Percentiles rank a stretch among this genome's conserved stretches.
These are phyloP conservation scores for Drosophila guanche DNA, from an alignment of 1,140 invertebrate species.

Conservation along the genomic window DNA sequence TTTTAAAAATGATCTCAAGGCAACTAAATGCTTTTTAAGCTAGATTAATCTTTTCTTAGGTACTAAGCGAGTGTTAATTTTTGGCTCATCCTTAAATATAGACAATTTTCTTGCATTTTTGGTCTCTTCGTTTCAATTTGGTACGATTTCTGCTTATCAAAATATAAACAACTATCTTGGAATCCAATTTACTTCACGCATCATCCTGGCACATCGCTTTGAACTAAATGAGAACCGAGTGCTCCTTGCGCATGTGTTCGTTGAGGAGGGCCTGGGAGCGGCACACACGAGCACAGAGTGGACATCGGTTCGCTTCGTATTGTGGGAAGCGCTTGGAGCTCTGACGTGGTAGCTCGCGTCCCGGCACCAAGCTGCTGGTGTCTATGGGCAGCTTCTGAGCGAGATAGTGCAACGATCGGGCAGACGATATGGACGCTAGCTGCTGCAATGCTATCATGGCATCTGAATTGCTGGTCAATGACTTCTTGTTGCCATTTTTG, in stretches of 20 bases:
- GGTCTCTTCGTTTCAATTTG: constrained; percentile 66
- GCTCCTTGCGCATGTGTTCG: constrained; percentile 82
- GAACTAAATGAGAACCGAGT: constrained; percentile 76
- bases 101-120: constrained; percentile 50
- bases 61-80: constrained; percentile 16
- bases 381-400: constrained; percentile 67
- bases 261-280: constrained; percentile 80
- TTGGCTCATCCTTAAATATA: constrained; percentile 10
- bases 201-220: constrained; percentile 34
- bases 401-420: constrained; percentile 69
- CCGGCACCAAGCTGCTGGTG: constrained; percentile 54
- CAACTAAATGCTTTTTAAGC: constrained; percentile 32
- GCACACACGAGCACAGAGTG: constrained; percentile 74
- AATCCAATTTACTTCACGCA: constrained; percentile 40
- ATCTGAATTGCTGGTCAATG: constrained; percentile 51
- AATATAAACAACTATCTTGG: constrained; percentile 37
- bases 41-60: constrained; percentile 11
- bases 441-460: constrained; percentile 77
- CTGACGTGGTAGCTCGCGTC: constrained; percentile 65
- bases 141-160: constrained; percentile 45
- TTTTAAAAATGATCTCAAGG: constrained; percentile 16
- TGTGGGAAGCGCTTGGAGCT: constrained; percentile 57
- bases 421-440: constrained; percentile 77
- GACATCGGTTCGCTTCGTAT: constrained; percentile 80
- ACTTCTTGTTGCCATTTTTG: constrained; percentile 41